A percentile compares a stretch with the other conserved stretches of the same genome.
Conservation (phyloP, 1,140 invertebrate genomes). For the Tetranychus urticae region DNA sequence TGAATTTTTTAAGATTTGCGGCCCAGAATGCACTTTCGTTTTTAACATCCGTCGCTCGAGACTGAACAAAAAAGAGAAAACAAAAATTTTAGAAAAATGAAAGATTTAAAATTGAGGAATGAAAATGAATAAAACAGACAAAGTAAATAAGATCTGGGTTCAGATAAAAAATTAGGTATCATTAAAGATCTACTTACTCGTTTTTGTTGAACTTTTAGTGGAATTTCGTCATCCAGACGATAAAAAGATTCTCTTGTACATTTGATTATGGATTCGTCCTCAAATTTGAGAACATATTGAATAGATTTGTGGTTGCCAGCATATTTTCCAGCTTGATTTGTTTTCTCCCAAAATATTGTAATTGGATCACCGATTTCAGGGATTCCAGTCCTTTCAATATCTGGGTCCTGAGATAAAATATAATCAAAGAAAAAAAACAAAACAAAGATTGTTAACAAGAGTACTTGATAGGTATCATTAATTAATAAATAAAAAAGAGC, state of each 20-base stretch:
- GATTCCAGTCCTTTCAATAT: neutral
- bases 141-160: too few relatives aligned
- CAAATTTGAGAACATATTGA: slow-evolving; percentile 20
- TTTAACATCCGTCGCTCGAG: too few relatives aligned
- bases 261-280: slow-evolving; percentile 19
- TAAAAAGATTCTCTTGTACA: slow-evolving; percentile 21
- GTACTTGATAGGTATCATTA: neutral
- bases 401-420: neutral
- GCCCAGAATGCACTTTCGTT: too few relatives aligned
- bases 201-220: slow-evolving; percentile 21
- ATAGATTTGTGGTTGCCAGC: neutral
- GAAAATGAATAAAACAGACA: too few relatives aligned
- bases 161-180: too few relatives aligned
- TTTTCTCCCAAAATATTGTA: slow-evolving; percentile 3
- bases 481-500: neutral
- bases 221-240: slow-evolving; percentile 18
- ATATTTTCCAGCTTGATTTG: slow-evolving; percentile 6
- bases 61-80: too few relatives aligned
- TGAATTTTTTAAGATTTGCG: too few relatives aligned
- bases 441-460: too few relatives aligned
- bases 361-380: slow-evolving; percentile 4
- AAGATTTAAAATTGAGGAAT: too few relatives aligned
- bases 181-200: too few relatives aligned
- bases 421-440: slow-evolving; percentile 3
- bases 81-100: too few relatives aligned